Percentiles rank a stretch among this genome's conserved stretches.
phyloP scores from a whole-genome alignment of 1,140 invertebrate genomes.

The Glossosoma conforme region DNA sequence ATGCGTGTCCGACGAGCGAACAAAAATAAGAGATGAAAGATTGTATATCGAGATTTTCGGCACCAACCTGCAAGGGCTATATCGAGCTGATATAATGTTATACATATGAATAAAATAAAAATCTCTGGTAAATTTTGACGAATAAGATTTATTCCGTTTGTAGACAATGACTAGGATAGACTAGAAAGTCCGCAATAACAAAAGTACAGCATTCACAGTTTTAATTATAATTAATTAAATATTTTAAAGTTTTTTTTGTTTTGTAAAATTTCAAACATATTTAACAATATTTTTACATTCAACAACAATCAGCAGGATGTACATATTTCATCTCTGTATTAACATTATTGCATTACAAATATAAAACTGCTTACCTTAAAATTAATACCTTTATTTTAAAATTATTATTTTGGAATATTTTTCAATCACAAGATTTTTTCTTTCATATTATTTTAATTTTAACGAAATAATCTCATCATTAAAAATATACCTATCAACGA shows the following conservation, averaged over 20 bases:
- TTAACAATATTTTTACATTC: constrained; percentile 23
- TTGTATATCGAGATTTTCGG: no score
- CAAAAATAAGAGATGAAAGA: no score
- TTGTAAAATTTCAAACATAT: constrained; percentile 26
- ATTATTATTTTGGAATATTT: no score
- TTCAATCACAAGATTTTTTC: not conserved
- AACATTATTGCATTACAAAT: constrained; percentile 4
- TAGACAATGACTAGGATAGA: constrained; percentile 27
- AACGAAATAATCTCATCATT: not conserved
- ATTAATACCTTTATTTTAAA: no score
- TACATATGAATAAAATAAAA: constrained; percentile 12
- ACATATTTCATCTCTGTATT: constrained; percentile 1
- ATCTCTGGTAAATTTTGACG: constrained; percentile 6
- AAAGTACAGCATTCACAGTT: constrained; percentile 24
- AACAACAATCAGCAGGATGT: constrained; percentile 9
- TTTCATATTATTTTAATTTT: no score
- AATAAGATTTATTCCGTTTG: constrained; percentile 11
- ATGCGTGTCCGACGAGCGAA: no score
- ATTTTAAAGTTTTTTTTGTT: no score
- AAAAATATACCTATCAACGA: not conserved
- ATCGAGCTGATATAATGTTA: no score
- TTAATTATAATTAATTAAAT: no score
- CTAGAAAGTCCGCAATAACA: constrained; percentile 22
- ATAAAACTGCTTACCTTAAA: constrained; percentile 6
- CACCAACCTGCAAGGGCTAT: no score